Conservation (phyloP, 2,888 invertebrate genomes). For the Noctua fimbriata region DNA sequence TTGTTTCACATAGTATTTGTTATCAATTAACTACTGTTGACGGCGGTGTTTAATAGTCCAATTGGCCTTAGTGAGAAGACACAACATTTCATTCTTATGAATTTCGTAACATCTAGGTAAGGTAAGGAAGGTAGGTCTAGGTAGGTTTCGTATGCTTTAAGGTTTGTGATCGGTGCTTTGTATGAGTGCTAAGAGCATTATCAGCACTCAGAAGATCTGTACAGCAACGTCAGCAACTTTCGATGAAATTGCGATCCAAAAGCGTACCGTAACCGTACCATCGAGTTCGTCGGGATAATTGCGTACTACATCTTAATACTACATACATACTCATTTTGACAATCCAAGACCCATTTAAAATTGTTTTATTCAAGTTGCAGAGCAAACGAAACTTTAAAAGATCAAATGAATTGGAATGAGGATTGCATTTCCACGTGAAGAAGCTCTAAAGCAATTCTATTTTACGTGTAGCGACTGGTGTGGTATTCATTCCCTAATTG, state of each 20-base stretch:
- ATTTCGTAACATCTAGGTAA: background rate
- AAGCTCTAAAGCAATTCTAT: background rate
- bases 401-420: background rate
- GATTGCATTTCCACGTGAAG: background rate
- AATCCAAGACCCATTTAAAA: background rate
- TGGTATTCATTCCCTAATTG: background rate
- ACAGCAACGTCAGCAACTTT: background rate
- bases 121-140: no score
- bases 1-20: no score
- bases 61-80: background rate
- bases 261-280: background rate
- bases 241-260: background rate
- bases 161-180: background rate
- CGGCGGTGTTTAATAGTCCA: background rate
- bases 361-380: background rate
- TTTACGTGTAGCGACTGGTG: background rate
- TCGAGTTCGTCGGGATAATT: background rate
- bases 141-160: no score
- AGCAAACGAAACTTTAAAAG: background rate
- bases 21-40: no score
- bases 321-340: no score
- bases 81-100: background rate
- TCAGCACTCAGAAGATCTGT: background rate
- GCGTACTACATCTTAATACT: no score
- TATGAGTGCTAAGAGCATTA: background rate